Base-by-base conservation (phyloP, 2,888 invertebrate species). In the Schizaphis graminum region DNA sequence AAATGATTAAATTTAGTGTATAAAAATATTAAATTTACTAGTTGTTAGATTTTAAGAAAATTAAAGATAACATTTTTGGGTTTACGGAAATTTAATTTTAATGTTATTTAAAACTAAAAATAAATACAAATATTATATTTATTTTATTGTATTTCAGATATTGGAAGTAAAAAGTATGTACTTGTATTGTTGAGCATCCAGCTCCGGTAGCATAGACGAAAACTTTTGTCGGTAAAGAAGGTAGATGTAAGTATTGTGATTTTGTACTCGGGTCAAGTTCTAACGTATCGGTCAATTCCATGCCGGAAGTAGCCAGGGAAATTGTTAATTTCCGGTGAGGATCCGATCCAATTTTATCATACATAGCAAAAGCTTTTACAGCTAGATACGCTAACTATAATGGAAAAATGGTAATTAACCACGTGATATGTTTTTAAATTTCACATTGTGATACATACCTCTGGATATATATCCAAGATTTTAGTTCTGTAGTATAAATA, bases 161-260 rank as follows among this genome's bases (percentile, higher is more conserved):
- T 11, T 47, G 44, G 7, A 94, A 89, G 85, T 67, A 41, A 94
- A 21, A 44, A 35, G n/a, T 26, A 95, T 94, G 94, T 95, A 97
- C 97, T 96, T 97, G 97, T 7, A 97, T 97, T 84, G 97, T 97
- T 91, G 97, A 97, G 95, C 97, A 97, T 0, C 97, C 97, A 44
- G 97, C 97, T 0, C 97, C 97, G 1, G 97, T 97, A 4, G 97
- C 97, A 94, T 97, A 97, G 0, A 97, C 97, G 95, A 97, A 97
- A n/a, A 97, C 97, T 95, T 97, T 97, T 0, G 97, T 97, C 0
- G 97, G 97, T 57, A 97, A 95, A 13, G 97, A 97, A 0, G 97
- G 97, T 11, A 97, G 95, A 95, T 97, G 97, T 26, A 97, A 95
- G 0, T 96, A 96, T 86, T 97, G 96, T 0, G 97, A 96, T 53